phyloP scores from a whole-genome alignment of 2,113 vertebrate genomes.

The Eulacestoma nigropectus region DNA sequence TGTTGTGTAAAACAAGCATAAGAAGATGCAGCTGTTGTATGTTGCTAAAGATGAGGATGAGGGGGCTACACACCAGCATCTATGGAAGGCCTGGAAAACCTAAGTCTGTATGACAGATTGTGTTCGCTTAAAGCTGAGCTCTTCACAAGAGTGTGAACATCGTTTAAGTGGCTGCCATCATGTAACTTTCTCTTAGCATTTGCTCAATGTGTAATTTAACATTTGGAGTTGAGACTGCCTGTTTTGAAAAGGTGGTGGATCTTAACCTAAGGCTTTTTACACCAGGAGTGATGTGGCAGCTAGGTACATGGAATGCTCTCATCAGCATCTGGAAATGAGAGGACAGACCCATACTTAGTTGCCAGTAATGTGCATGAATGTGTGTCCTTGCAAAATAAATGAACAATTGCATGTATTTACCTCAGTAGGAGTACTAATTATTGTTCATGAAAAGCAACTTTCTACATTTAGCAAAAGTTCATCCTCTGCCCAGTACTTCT shows the following conservation, averaged over 20 bases:
- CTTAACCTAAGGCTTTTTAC: neutral
- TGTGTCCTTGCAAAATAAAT: neutral
- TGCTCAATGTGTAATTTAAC: neutral
- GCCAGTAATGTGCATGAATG: neutral
- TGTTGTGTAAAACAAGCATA: neutral
- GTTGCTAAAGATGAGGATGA: neutral
- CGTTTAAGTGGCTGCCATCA: neutral
- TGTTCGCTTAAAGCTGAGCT: neutral
- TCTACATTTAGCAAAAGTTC: neutral
- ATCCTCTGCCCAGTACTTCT: neutral
- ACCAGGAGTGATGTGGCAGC: neutral
- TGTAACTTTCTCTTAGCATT: neutral
- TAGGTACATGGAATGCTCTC: neutral
- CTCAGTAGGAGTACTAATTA: neutral
- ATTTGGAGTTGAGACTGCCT: neutral
- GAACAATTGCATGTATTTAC: neutral
- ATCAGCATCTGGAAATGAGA: neutral
- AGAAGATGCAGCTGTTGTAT: neutral
- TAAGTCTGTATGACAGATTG: neutral
- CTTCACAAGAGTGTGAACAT: neutral
- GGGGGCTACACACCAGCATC: neutral
- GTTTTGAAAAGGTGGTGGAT: neutral
- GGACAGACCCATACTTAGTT: neutral
- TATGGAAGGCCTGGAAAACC: neutral
- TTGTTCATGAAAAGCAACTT: neutral